A percentile compares a stretch with the other conserved stretches of the same genome.
Evolutionary conservation across 2,888 invertebrate species (phyloP).

Genomic region (Phlogophora meticulosa): DNA sequence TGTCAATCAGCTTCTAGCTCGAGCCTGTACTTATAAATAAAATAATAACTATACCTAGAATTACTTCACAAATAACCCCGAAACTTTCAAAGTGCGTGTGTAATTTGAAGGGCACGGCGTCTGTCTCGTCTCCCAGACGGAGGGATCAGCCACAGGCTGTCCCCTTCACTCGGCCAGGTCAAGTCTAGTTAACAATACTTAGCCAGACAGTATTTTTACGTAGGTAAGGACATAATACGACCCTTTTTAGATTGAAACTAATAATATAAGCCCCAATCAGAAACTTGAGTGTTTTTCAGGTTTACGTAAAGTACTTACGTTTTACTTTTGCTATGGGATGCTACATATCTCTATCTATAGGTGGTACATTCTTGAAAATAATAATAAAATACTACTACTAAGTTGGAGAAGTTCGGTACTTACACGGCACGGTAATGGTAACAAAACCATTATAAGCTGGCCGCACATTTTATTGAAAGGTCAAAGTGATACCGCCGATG

Average conservation of each 20-base stretch:
- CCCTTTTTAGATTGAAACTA: conserved; percentile 1
- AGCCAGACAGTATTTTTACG: conserved; percentile 43
- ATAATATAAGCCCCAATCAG: neutral
- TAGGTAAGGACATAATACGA: conserved; percentile 5
- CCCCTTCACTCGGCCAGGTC: conserved; percentile 21
- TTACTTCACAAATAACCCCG: neutral
- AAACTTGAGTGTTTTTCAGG: neutral
- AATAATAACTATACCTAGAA: conserved; percentile 1
- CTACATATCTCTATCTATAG: too few relatives aligned
- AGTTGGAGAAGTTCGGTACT: too few relatives aligned
- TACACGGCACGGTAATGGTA: too few relatives aligned
- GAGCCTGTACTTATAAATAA: neutral
- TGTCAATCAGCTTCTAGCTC: conserved; percentile 1
- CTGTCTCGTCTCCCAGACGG: conserved; percentile 31
- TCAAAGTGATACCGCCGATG: too few relatives aligned
- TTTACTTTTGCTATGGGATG: too few relatives aligned
- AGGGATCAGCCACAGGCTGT: conserved; percentile 32
- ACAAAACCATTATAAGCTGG: too few relatives aligned
- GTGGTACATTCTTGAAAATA: too few relatives aligned
- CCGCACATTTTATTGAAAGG: too few relatives aligned
- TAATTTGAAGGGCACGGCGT: conserved; percentile 32
- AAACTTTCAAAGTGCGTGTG: conserved; percentile 29
- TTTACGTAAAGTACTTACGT: neutral
- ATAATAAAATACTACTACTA: too few relatives aligned
- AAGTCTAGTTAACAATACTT: conserved; percentile 23